Percentiles rank a stretch among this genome's conserved stretches.
phyloP scores from a whole-genome alignment of 2,797 vertebrate species.

The Etheostoma nigrum region DNA sequence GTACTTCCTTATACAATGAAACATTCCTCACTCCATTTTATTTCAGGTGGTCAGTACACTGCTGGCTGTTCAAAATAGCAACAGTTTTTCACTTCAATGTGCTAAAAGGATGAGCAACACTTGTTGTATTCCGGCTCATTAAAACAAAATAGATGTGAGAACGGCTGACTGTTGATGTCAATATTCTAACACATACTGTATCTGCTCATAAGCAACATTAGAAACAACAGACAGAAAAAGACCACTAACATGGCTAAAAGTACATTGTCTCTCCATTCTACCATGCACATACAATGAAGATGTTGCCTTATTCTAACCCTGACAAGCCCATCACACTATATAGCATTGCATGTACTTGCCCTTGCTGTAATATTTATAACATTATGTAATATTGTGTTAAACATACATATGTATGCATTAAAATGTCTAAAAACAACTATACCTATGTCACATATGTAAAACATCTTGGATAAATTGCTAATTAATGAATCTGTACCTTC shows the following conservation, averaged over 20 bases:
- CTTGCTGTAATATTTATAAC: no score
- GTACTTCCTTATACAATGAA: neutral
- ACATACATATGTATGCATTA: no score
- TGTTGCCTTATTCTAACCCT: no score
- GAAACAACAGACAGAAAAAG: neutral
- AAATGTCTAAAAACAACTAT: no score
- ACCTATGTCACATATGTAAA: no score
- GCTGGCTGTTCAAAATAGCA: neutral
- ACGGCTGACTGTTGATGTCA: no score
- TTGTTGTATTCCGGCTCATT: neutral
- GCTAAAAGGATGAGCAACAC: slow-evolving; percentile 5
- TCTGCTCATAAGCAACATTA: neutral
- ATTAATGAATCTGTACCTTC: no score
- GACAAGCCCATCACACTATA: no score
- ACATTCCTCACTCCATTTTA: neutral
- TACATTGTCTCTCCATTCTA: neutral
- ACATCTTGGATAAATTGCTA: no score
- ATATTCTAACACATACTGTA: no score
- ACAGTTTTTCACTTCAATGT: neutral
- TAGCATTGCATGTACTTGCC: no score
- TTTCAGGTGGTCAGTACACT: neutral
- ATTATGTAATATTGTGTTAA: no score
- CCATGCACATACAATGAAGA: neutral
- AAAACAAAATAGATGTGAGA: neutral
- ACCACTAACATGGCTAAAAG: neutral